Evolutionary conservation across 2,113 vertebrate genomes (phyloP), one percentile per base, ranked within the genome.

Genomic region (Parotia lawesii): DNA sequence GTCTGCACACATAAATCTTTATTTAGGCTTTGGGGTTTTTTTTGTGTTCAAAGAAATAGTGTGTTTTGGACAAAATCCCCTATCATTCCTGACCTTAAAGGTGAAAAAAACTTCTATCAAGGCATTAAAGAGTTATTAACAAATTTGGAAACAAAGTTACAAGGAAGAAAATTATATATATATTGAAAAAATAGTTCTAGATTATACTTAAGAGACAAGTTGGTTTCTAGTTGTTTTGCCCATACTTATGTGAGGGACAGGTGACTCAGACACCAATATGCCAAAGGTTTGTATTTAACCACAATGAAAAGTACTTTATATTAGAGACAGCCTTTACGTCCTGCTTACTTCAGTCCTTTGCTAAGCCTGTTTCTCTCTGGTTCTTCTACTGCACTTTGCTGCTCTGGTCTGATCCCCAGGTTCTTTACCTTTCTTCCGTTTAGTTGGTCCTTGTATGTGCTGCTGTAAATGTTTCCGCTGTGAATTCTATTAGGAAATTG

Each of bases 401-500:
- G 21, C n/a, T 85, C 42, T 61, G 33, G 20, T 67, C 45, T 85
- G 28, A 25, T 80, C 53, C 76, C 42, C n/a, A 85, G 22, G 42
- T 90, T 78, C 35, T 75, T 64, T 64, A 57, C 47, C n/a, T 85
- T 77, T 71, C 51, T 73, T 90, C 77, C 85, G 54, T 64, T 73
- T 75, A 72, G 44, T 10, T 54, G 56, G n/a, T 70, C 38, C 80
- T 85, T 35, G 3, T 71, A 66, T 29, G 29, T 21, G 45, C 60
- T 82, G 62, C 45, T 77, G 44, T 77, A 42, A 94, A 62, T 58
- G 38, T 94, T 94, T 95, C 50, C 13, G 35, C 31, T 91, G 44
- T 79, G 91, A 87, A 74, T 89, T 62, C 76, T 80, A 27, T 89
- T 95, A 94, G 92, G 93, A 95, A 92, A 50, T 70, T 67, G 64